These are phyloP conservation scores for Diuraphis noxia DNA, from an alignment of 1,140 invertebrate genomes.

Conservation along the genomic window DNA sequence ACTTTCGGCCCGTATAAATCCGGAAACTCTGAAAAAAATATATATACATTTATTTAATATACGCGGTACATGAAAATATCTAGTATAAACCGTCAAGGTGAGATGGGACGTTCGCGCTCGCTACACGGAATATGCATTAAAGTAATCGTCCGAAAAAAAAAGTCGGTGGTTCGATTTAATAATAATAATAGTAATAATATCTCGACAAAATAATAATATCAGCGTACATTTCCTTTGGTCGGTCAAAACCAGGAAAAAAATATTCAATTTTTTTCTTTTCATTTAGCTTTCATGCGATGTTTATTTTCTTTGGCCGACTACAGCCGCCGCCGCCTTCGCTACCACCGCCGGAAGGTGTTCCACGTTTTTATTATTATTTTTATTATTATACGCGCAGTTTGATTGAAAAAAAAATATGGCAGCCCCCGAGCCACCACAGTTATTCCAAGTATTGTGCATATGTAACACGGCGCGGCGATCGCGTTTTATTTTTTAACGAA, in stretches of 20 bases:
- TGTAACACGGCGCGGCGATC: background rate
- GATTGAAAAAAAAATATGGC: slow-evolving; percentile 1
- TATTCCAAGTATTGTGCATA: background rate
- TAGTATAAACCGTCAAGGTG: background rate
- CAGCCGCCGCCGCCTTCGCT: background rate
- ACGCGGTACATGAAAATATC: background rate
- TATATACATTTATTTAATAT: background rate
- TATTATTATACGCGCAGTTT: background rate
- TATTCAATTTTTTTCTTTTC: slow-evolving; percentile 12
- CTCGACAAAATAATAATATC: background rate
- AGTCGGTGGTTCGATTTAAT: background rate
- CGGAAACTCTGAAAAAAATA: slow-evolving; percentile 6
- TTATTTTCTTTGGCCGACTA: background rate
- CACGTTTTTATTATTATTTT: background rate
- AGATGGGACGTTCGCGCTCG: background rate
- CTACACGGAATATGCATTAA: slow-evolving; percentile 20
- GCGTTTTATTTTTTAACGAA: background rate
- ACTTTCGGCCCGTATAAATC: background rate
- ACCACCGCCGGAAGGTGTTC: background rate
- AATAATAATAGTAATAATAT: slow-evolving; percentile 1
- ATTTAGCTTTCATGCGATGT: background rate
- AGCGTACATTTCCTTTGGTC: background rate
- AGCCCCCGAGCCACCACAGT: background rate
- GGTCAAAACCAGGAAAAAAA: background rate
- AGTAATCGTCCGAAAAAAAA: background rate